Conservation (phyloP, 92 coral and sea anemone species). For the Palythoa heliodiscus region DNA sequence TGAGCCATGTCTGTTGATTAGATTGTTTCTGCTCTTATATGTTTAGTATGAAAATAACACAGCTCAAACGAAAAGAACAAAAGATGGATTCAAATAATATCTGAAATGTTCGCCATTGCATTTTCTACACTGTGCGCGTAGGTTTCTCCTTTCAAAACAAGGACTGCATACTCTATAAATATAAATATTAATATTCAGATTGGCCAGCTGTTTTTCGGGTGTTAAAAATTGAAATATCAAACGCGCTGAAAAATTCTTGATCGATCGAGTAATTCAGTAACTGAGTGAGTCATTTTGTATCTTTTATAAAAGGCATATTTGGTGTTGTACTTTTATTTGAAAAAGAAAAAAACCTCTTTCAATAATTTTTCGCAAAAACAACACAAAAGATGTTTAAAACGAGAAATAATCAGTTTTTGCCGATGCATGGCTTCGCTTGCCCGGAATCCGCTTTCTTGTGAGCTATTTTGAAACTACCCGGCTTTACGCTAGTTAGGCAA, state of each 20-base stretch:
- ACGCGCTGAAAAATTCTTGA: not conserved
- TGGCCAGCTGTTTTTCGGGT: not conserved
- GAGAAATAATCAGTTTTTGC: not conserved
- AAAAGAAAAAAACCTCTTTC: not conserved
- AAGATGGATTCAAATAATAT: too few relatives aligned
- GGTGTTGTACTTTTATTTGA: not conserved
- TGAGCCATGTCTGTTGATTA: too few relatives aligned
- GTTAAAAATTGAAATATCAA: not conserved
- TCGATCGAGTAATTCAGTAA: too few relatives aligned
- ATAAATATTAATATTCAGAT: not conserved
- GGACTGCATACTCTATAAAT: not conserved
- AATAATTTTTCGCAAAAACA: not conserved
- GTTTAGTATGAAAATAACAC: too few relatives aligned
- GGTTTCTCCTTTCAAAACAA: not conserved
- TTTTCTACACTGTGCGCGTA: not conserved
- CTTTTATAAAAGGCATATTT: not conserved
- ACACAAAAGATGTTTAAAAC: not conserved
- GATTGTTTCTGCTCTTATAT: too few relatives aligned
- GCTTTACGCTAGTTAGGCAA: not conserved
- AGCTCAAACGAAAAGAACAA: too few relatives aligned
- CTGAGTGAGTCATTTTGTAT: not conserved
- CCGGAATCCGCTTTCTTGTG: not conserved
- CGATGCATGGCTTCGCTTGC: not conserved
- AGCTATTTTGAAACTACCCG: not conserved
- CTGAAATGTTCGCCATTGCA: not conserved